A percentile compares a stretch with the other conserved stretches of the same genome.
Evolutionary conservation across 23 tunicate species (phyloP).

Genomic region (Corella eumyota): DNA sequence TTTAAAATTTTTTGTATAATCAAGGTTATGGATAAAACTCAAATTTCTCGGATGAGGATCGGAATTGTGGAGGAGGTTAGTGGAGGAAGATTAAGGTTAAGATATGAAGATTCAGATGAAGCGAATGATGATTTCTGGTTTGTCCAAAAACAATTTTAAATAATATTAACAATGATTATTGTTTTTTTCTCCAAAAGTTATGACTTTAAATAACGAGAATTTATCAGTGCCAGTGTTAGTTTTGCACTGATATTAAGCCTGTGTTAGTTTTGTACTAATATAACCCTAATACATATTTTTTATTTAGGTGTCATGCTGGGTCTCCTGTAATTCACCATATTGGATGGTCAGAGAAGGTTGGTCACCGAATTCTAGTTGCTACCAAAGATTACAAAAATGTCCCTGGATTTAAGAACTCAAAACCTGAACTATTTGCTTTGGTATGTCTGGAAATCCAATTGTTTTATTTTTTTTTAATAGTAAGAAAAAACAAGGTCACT

Average conservation of each 20-base stretch:
- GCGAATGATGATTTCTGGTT: constrained; percentile 79
- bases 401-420: constrained; percentile 42
- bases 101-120: constrained; percentile 80
- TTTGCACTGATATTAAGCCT: too few relatives aligned
- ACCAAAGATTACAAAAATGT: constrained; percentile 67
- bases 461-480: too few relatives aligned
- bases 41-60: constrained; percentile 62
- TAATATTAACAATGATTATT: not conserved
- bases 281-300: too few relatives aligned
- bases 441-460: constrained; percentile 9
- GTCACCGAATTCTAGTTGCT: constrained; percentile 66
- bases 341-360: constrained; percentile 93
- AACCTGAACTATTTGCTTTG: constrained; percentile 49
- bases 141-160: not conserved
- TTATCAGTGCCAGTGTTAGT: not conserved
- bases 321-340: constrained; percentile 69
- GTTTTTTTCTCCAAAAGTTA: not conserved
- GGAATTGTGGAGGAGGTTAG: constrained; percentile 72
- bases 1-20: too few relatives aligned
- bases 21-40: constrained; percentile 80
- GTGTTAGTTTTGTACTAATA: too few relatives aligned
- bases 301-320: constrained; percentile 53
- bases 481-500: too few relatives aligned
- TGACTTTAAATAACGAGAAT: not conserved
- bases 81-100: constrained; percentile 61